Conservation (phyloP, 2,888 invertebrate genomes). For the Drosophila yooni region DNA sequence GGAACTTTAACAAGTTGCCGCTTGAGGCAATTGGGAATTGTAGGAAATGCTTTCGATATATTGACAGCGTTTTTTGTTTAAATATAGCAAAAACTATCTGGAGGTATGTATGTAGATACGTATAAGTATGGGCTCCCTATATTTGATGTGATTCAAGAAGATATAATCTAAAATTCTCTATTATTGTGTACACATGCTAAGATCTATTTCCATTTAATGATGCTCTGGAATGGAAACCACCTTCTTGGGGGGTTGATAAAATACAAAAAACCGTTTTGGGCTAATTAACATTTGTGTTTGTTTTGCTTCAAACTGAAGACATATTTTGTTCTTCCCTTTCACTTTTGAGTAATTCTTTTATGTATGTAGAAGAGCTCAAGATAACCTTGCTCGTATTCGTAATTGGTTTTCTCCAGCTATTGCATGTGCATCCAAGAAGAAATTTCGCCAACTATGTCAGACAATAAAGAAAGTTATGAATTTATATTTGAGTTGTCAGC, state of each 20-base stretch:
- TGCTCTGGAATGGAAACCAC: neutral
- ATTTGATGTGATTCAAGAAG: neutral
- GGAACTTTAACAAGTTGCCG: neutral
- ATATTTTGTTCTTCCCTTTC: neutral
- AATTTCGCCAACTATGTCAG: conserved; percentile 13
- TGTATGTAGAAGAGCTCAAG: neutral
- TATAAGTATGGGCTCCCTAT: neutral
- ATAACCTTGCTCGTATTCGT: neutral
- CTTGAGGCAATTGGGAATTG: neutral
- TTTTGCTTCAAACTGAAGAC: neutral
- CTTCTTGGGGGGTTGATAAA: neutral
- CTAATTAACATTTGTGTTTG: neutral
- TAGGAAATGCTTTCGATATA: too few species aligned
- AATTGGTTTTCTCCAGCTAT: conserved; percentile 14
- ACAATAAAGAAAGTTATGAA: conserved; percentile 38
- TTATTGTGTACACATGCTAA: neutral
- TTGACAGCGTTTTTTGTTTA: too few species aligned
- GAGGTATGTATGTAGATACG: neutral
- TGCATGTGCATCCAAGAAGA: conserved; percentile 14
- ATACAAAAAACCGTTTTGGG: neutral
- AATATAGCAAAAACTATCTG: too few species aligned
- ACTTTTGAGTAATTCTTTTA: neutral
- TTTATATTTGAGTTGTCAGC: conserved; percentile 27
- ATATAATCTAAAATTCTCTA: neutral
- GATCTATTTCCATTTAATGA: neutral